Evolutionary conservation across 2,888 invertebrate genomes (phyloP).

Genomic region (Ephialtes manifestator): DNA sequence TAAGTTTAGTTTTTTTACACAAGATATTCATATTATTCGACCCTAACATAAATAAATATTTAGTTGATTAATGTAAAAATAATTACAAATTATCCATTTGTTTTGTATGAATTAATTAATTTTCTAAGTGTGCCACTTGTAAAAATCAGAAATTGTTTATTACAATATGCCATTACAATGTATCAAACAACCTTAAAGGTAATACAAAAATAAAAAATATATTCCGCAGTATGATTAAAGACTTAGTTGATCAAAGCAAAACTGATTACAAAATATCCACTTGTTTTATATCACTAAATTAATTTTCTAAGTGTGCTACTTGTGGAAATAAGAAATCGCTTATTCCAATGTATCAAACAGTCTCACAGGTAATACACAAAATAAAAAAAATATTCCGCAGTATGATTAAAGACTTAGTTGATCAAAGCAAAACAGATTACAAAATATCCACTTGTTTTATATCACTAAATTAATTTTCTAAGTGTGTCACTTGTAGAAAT

Average conservation of each 20-base stretch:
- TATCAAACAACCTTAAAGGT: background rate
- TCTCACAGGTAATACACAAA: too few relatives aligned
- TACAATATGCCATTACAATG: background rate
- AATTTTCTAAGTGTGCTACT: too few relatives aligned
- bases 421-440: background rate
- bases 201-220: slow-evolving; percentile 10
- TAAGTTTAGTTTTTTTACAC: background rate
- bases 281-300: too few relatives aligned
- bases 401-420: background rate
- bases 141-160: background rate
- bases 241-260: too few relatives aligned
- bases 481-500: background rate
- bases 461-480: background rate
- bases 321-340: too few relatives aligned
- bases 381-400: too few relatives aligned
- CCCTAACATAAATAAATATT: background rate
- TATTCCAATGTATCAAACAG: too few relatives aligned
- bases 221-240: too few relatives aligned
- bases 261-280: too few relatives aligned
- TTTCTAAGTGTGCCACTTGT: background rate
- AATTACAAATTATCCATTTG: background rate
- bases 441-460: background rate
- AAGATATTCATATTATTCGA: background rate
- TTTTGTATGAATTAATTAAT: background rate
- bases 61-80: slow-evolving; percentile 2